These are phyloP conservation scores for Mercenaria mercenaria DNA, from an alignment of 1,140 invertebrate species.

Conservation along the genomic window DNA sequence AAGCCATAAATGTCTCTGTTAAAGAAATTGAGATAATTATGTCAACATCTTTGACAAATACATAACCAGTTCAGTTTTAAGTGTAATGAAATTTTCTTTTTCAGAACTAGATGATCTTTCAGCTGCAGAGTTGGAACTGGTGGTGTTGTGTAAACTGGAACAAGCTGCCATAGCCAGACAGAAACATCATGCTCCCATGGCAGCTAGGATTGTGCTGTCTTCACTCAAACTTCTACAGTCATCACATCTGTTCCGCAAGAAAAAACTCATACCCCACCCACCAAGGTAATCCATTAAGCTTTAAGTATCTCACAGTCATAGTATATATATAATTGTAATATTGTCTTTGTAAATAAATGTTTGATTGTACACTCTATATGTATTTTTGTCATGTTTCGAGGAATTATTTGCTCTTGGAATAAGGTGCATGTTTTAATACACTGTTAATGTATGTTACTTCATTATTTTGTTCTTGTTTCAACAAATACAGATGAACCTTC, in stretches of 20 bases:
- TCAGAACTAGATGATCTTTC: slow-evolving; percentile 78
- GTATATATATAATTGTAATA: neutral
- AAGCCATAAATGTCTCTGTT: too few species aligned
- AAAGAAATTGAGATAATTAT: too few species aligned
- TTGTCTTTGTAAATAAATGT: neutral
- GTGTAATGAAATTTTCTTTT: too few species aligned
- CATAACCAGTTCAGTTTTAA: too few species aligned
- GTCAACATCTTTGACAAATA: too few species aligned
- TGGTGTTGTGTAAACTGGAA: slow-evolving; percentile 81
- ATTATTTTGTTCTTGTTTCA: too few species aligned
- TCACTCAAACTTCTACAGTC: slow-evolving; percentile 82
- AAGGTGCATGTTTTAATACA: too few species aligned
- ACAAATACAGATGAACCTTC: too few species aligned
- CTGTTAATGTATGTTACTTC: too few species aligned
- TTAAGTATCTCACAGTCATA: too few species aligned
- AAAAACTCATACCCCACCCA: slow-evolving; percentile 69
- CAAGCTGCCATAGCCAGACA: slow-evolving; percentile 81
- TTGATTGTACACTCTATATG: neutral
- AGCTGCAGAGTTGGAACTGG: slow-evolving; percentile 85
- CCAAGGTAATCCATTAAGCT: slow-evolving; percentile 73
- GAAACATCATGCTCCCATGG: slow-evolving; percentile 84
- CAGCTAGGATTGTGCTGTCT: slow-evolving; percentile 79
- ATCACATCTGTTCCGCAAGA: slow-evolving; percentile 78
- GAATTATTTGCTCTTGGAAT: too few species aligned
- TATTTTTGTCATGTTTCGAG: too few species aligned